Percentiles rank a stretch among this genome's conserved stretches.
Conservation (phyloP, 1,140 invertebrate genomes). For the Gryllus bimaculatus region DNA sequence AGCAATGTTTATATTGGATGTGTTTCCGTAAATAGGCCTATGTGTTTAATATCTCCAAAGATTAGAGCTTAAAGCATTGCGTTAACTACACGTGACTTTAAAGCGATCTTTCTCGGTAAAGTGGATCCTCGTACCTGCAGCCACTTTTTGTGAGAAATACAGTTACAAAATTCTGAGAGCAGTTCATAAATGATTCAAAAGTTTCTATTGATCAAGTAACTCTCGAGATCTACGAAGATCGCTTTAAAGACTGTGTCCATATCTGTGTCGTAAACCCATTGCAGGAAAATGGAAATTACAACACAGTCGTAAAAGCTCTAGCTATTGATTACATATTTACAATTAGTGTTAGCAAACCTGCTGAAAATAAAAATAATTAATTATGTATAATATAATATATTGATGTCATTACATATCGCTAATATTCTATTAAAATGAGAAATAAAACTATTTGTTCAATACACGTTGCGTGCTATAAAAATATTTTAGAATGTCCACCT, state of each 20-base stretch:
- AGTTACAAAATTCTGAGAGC: background rate
- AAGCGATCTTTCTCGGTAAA: background rate
- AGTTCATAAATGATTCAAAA: background rate
- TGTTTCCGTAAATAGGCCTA: slow-evolving; percentile 4
- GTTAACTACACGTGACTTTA: background rate
- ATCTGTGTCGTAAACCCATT: background rate
- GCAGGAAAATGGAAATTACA: background rate
- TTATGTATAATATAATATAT: slow-evolving; percentile 2
- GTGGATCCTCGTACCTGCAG: background rate
- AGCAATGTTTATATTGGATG: slow-evolving; percentile 5
- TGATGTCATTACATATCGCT: slow-evolving; percentile 4
- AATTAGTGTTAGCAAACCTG: background rate
- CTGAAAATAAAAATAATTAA: background rate
- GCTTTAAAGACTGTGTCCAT: background rate
- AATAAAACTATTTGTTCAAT: slow-evolving; percentile 3
- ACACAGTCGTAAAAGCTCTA: background rate
- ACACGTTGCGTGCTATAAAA: slow-evolving; percentile 1
- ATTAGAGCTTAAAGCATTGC: background rate
- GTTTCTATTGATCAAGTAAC: background rate
- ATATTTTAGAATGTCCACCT: background rate
- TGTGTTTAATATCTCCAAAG: slow-evolving; percentile 5
- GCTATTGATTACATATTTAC: background rate
- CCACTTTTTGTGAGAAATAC: background rate
- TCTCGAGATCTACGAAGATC: background rate
- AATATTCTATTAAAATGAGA: slow-evolving; percentile 1